phyloP scores from a whole-genome alignment of 30 jellyfish, hydroid and myxozoan genomes.

The Nemopilema nomurai region DNA sequence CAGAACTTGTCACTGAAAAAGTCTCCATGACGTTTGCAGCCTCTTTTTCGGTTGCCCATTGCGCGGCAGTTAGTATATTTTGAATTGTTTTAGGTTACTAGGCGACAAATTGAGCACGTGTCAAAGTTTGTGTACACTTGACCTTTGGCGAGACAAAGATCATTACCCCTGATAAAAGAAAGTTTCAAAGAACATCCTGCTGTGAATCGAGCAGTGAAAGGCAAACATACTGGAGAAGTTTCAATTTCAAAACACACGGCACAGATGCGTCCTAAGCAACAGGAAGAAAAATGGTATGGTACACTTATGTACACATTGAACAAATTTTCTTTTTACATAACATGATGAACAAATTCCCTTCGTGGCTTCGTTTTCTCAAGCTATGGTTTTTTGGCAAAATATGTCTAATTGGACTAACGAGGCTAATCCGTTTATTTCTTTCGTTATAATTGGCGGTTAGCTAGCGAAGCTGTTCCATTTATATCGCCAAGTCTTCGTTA shows the following conservation, averaged over 20 bases:
- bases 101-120: conserved; percentile 15
- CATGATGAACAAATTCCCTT: too few species aligned
- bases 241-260: not conserved
- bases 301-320: not conserved
- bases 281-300: not conserved
- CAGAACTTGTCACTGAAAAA: not conserved
- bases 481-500: too few species aligned
- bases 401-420: too few species aligned
- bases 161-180: not conserved
- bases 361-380: too few species aligned
- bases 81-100: conserved; percentile 22
- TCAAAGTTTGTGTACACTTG: conserved; percentile 1
- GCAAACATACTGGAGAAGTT: not conserved
- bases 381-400: too few species aligned
- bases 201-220: not conserved
- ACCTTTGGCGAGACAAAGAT: not conserved
- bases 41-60: not conserved
- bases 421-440: too few species aligned
- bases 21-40: not conserved
- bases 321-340: too few species aligned
- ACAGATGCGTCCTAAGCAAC: not conserved
- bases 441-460: too few species aligned
- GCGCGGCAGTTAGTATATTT: not conserved
- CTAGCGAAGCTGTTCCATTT: too few species aligned
- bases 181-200: not conserved